These are phyloP conservation scores for Drosophila longiperda DNA, from an alignment of 2,888 invertebrate species.

Conservation along the genomic window DNA sequence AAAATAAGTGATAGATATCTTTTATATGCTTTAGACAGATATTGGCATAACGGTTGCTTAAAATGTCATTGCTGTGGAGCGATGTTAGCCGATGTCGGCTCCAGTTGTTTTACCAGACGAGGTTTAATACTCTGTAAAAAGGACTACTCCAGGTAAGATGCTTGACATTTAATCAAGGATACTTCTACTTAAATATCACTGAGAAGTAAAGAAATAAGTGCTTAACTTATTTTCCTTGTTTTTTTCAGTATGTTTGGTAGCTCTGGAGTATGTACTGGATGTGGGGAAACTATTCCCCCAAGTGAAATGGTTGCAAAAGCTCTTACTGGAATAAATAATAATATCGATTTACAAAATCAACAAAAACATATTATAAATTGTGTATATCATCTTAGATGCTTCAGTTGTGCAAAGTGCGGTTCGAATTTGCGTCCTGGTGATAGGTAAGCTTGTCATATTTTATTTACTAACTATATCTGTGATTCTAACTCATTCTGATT, in stretches of 20 bases:
- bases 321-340: slow-evolving; percentile 81
- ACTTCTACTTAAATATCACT: background rate
- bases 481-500: background rate
- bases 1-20: slow-evolving; percentile 96
- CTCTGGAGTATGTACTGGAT: slow-evolving; percentile 95
- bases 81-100: slow-evolving; percentile 95
- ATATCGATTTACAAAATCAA: slow-evolving; percentile 85
- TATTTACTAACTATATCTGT: background rate
- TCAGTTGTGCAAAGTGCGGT: slow-evolving; percentile 97
- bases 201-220: background rate
- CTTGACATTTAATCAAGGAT: background rate
- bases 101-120: slow-evolving; percentile 96
- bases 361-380: slow-evolving; percentile 79
- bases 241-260: slow-evolving; percentile 94
- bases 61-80: slow-evolving; percentile 97
- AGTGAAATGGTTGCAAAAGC: slow-evolving; percentile 96
- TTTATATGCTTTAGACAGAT: slow-evolving; percentile 95
- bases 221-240: background rate
- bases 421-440: slow-evolving; percentile 95
- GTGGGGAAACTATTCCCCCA: slow-evolving; percentile 96
- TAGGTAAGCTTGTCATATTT: slow-evolving; percentile 87
- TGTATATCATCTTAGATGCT: slow-evolving; percentile 94
- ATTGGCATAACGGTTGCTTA: slow-evolving; percentile 98
- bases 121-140: slow-evolving; percentile 98
- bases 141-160: slow-evolving; percentile 95